Evolutionary conservation across 2,888 invertebrate genomes (phyloP), one percentile per base, ranked within the genome.

Genomic region (Aphodius granarius): DNA sequence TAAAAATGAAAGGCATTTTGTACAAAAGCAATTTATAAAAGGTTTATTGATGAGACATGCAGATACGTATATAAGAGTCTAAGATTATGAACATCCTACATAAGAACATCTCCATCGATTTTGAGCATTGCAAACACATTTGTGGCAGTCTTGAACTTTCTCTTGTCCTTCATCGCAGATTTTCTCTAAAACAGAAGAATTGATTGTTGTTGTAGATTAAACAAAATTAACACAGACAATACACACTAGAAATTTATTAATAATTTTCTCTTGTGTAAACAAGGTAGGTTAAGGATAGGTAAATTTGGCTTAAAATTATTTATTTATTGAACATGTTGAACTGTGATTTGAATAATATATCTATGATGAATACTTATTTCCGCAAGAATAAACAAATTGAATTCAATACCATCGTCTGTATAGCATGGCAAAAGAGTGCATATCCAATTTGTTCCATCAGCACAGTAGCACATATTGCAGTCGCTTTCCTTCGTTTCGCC

Each of bases 401-500:
- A n/a, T n/a, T n/a, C n/a, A n/a, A n/a, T 23, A 43, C 43, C 43
- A 43, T 43, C 43, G 0, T 43, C 43, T 13, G 43, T 13, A 66
- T 66, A 66, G 20, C 66, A 66, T 16, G 66, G 66, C 66, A 66
- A 66, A 19, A 66, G 20, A 13, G 83, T 83, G 77, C 84, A 84
- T 18, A 78, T 77, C 64, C 78, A 72, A 16, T 20, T 68, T 4
- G 64, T 74, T 2, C 83, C 83, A 64, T 80, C 75, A 1, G 75
- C 70, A 71, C 84, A 84, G 5, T 19, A 71, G 70, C 83, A 83
- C 9, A 22, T 76, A 72, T 81, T 81, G 63, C 81, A 81, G 22
- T 78, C 80, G 13, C 84, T 84, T 23, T 87, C 18, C 72, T 77
- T 79, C 0, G 74, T 65, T 17, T 76, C 43, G 5, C 79, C 79